Percentiles rank a stretch among this genome's conserved stretches.
Conservation (phyloP, 2,888 invertebrate species). For the Mechanitis messenoides region DNA sequence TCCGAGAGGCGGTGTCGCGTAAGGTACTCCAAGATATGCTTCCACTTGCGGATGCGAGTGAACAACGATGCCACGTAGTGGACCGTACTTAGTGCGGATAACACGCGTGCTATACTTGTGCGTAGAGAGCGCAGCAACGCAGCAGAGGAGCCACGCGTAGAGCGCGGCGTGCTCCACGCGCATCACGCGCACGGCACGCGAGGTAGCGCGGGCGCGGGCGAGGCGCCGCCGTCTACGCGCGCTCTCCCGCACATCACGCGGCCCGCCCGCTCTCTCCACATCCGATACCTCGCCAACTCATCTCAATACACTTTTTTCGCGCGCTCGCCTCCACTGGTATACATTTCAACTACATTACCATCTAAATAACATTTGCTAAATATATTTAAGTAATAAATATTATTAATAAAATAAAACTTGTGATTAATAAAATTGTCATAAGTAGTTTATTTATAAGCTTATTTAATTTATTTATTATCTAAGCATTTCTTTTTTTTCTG, state of each 20-base stretch:
- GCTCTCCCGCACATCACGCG: constrained; percentile 57
- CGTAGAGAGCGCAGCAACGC: constrained; percentile 74
- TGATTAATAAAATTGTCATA: too few relatives aligned
- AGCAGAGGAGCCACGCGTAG: constrained; percentile 75
- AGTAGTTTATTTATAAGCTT: too few relatives aligned
- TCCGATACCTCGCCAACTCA: constrained; percentile 49
- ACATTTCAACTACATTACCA: constrained; percentile 7
- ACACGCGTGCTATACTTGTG: constrained; percentile 89
- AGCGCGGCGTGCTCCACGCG: constrained; percentile 73
- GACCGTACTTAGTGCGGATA: constrained; percentile 93
- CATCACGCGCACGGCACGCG: constrained; percentile 64
- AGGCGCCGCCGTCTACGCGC: constrained; percentile 44
- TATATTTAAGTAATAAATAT: too few relatives aligned
- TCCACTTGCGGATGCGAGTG: constrained; percentile 90
- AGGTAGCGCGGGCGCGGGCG: constrained; percentile 46
- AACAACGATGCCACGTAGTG: constrained; percentile 88
- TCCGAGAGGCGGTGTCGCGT: constrained; percentile 93
- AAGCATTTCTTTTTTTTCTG: too few relatives aligned
- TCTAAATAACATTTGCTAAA: neutral
- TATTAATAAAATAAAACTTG: too few relatives aligned
- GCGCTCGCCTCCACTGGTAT: constrained; percentile 55
- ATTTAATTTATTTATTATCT: too few relatives aligned
- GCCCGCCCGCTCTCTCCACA: constrained; percentile 45
- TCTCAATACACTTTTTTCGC: constrained; percentile 53
- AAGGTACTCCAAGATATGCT: constrained; percentile 94